These are phyloP conservation scores for Brachyhypopomus gauderio DNA, from an alignment of 2,113 vertebrate genomes.

Conservation along the genomic window DNA sequence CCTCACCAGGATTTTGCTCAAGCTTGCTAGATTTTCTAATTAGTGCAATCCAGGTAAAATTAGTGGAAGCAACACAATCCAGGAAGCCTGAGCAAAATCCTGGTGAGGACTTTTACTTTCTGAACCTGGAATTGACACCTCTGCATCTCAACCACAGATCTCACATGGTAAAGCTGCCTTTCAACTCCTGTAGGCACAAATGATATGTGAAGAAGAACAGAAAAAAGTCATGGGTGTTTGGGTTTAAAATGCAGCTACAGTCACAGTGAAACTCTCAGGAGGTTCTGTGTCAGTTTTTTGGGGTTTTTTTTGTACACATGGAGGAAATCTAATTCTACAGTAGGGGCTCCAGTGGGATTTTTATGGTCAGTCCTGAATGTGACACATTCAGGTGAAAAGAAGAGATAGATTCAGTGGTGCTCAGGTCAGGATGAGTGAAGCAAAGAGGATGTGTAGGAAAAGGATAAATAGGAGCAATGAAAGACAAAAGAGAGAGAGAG, in stretches of 20 bases:
- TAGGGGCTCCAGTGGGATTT: not conserved
- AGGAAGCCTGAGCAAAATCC: too few relatives aligned
- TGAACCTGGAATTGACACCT: too few relatives aligned
- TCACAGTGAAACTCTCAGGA: not conserved
- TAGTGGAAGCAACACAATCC: too few relatives aligned
- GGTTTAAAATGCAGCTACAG: too few relatives aligned
- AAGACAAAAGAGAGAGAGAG: not conserved
- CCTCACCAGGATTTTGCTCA: too few relatives aligned
- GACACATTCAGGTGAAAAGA: not conserved
- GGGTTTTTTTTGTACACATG: not conserved
- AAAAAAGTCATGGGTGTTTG: too few relatives aligned
- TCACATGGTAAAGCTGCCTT: not conserved
- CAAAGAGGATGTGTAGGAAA: constrained; percentile 5
- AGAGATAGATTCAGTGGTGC: not conserved
- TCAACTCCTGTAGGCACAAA: not conserved
- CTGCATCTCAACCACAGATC: not conserved
- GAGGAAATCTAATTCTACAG: not conserved
- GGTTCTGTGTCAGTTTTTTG: not conserved
- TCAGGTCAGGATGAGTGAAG: not conserved
- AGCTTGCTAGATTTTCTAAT: too few relatives aligned
- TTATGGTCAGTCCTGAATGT: not conserved
- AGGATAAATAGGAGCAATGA: constrained; percentile 2
- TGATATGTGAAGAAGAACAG: too few relatives aligned
- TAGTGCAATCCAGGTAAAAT: too few relatives aligned
- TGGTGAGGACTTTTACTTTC: too few relatives aligned